A percentile compares a stretch with the other conserved stretches of the same genome.
Conservation (phyloP, 2,797 vertebrate species). For the Hipposideros larvatus region DNA sequence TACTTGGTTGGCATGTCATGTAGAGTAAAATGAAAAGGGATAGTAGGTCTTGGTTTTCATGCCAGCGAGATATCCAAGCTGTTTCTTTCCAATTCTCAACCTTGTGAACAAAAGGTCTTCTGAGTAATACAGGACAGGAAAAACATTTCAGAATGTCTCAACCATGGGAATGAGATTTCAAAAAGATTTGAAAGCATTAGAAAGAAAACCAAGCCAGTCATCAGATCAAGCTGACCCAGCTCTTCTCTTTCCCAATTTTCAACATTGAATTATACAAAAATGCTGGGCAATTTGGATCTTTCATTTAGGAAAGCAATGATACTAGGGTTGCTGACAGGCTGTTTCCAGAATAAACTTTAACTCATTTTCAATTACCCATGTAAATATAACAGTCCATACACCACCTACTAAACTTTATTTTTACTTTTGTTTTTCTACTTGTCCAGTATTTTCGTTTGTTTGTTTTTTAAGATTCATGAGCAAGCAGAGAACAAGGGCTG, state of each 20-base stretch:
- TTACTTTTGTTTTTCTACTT: slow-evolving; percentile 41
- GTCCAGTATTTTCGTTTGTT: background rate
- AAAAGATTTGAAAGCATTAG: background rate
- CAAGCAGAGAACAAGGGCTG: background rate
- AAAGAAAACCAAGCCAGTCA: background rate
- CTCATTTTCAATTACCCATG: background rate
- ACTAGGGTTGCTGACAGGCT: background rate
- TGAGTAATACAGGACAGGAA: background rate
- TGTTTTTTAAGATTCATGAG: background rate
- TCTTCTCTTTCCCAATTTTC: background rate
- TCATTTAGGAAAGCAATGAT: background rate
- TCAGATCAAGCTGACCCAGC: background rate
- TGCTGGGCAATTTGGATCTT: background rate
- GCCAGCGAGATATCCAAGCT: slow-evolving; percentile 52
- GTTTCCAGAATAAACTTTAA: background rate
- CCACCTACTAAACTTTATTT: background rate
- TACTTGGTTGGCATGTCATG: slow-evolving; percentile 25
- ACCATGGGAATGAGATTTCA: slow-evolving; percentile 18
- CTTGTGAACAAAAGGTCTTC: slow-evolving; percentile 42
- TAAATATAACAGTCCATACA: background rate
- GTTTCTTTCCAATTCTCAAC: background rate
- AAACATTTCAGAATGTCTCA: background rate
- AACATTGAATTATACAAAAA: background rate
- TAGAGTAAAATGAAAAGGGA: slow-evolving; percentile 8
- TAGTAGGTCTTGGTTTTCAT: slow-evolving; percentile 24